These are phyloP conservation scores for Malacoctenus gilli DNA, from an alignment of 2,797 vertebrate species.

Conservation along the genomic window DNA sequence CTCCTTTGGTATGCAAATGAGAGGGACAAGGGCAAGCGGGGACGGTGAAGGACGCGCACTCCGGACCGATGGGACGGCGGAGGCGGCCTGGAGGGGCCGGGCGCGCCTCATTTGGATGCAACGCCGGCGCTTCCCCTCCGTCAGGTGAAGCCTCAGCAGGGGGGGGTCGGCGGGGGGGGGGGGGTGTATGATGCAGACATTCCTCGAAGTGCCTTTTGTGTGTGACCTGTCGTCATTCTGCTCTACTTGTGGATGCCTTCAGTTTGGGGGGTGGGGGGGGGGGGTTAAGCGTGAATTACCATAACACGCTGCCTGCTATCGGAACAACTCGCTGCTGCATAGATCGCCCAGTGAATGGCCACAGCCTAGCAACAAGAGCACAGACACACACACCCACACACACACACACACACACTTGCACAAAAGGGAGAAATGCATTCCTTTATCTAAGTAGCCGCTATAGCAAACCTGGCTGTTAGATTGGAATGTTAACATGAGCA, in stretches of 20 bases:
- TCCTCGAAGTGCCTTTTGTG: slow-evolving; percentile 21
- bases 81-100: slow-evolving; percentile 34
- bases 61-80: slow-evolving; percentile 48
- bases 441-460: slow-evolving; percentile 38
- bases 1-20: slow-evolving; percentile 52
- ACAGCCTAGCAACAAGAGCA: slow-evolving; percentile 40
- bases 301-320: slow-evolving; percentile 29
- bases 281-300: slow-evolving; percentile 30
- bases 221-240: slow-evolving; percentile 33
- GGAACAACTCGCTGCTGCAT: slow-evolving; percentile 22
- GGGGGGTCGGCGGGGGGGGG: too few species aligned
- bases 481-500: slow-evolving; percentile 68
- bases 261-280: too few species aligned
- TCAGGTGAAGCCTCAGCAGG: slow-evolving; percentile 56
- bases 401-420: slow-evolving; percentile 25
- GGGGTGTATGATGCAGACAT: too few species aligned
- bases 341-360: slow-evolving; percentile 41
- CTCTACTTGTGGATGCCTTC: slow-evolving; percentile 30
- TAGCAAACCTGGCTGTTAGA: slow-evolving; percentile 44
- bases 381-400: slow-evolving; percentile 27
- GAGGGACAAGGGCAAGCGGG: slow-evolving; percentile 51
- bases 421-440: slow-evolving; percentile 22
- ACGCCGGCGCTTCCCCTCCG: slow-evolving; percentile 45
- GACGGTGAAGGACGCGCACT: slow-evolving; percentile 55
- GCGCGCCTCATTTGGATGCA: slow-evolving; percentile 66